phyloP scores from a whole-genome alignment of 2,113 vertebrate species.

The Pachypanchax playfairii region DNA sequence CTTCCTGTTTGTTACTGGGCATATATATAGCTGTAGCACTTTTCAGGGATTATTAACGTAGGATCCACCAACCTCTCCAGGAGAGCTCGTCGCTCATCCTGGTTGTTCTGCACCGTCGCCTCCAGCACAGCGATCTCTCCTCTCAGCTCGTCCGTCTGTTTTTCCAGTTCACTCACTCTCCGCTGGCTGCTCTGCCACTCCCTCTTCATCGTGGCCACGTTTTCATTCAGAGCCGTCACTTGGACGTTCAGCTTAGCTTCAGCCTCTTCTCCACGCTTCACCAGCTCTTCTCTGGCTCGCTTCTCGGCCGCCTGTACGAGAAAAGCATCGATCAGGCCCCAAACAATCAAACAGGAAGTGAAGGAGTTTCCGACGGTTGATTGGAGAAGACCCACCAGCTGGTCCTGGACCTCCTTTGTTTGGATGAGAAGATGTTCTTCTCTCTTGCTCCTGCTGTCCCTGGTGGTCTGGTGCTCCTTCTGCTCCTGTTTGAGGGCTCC shows the following conservation, averaged over 20 bases:
- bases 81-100: slow-evolving; percentile 93
- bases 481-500: slow-evolving; percentile 85
- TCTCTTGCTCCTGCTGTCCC: slow-evolving; percentile 80
- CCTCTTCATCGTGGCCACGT: slow-evolving; percentile 93
- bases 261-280: slow-evolving; percentile 86
- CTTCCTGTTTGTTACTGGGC: too few relatives aligned
- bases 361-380: neutral
- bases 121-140: slow-evolving; percentile 97
- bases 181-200: slow-evolving; percentile 95
- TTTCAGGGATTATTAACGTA: neutral
- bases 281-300: slow-evolving; percentile 85
- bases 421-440: slow-evolving; percentile 85
- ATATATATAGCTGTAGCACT: too few relatives aligned
- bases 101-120: slow-evolving; percentile 97
- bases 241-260: slow-evolving; percentile 87
- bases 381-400: slow-evolving; percentile 72
- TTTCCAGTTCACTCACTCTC: slow-evolving; percentile 91
- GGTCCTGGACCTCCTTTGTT: slow-evolving; percentile 80
- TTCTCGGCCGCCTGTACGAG: slow-evolving; percentile 81
- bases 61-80: slow-evolving; percentile 85
- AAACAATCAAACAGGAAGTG: neutral
- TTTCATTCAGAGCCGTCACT: slow-evolving; percentile 92
- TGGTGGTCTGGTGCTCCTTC: slow-evolving; percentile 82
- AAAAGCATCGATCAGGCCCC: neutral
- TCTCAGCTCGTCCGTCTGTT: slow-evolving; percentile 92